Evolutionary conservation across 2,888 invertebrate species (phyloP).

Genomic region (Poecilobothrus nobilitatus): DNA sequence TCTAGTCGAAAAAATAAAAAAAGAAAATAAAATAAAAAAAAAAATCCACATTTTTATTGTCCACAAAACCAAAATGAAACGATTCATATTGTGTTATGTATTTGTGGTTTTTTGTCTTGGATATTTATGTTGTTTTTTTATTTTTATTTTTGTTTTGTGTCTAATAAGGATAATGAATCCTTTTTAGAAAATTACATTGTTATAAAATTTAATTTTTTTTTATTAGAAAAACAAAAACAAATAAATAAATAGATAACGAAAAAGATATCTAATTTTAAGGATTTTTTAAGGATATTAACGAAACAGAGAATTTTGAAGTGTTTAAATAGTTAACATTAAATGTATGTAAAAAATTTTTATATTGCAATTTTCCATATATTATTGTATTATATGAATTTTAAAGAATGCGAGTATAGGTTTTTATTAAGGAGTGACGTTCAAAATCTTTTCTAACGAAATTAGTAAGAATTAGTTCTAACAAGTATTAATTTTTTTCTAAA

Average conservation of each 20-base stretch:
- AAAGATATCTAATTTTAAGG: not conserved
- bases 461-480: too few relatives aligned
- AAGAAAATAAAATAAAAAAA: not conserved
- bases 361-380: too few relatives aligned
- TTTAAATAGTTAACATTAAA: too few relatives aligned
- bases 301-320: not conserved
- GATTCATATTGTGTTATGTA: not conserved
- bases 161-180: not conserved
- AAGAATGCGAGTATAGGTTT: too few relatives aligned
- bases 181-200: conserved; percentile 1
- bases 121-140: too few relatives aligned
- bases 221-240: too few relatives aligned
- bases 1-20: not conserved
- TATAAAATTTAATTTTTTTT: not conserved
- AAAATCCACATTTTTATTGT: not conserved
- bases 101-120: not conserved
- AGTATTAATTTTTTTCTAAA: too few relatives aligned
- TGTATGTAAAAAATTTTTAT: too few relatives aligned
- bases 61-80: not conserved
- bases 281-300: not conserved
- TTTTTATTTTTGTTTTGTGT: not conserved
- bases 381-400: too few relatives aligned
- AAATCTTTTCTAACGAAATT: too few relatives aligned
- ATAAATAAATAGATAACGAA: too few relatives aligned
- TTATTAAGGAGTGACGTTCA: too few relatives aligned